Evolutionary conservation across 2,888 invertebrate genomes (phyloP).

Genomic region (Sminthurinus aureus): DNA sequence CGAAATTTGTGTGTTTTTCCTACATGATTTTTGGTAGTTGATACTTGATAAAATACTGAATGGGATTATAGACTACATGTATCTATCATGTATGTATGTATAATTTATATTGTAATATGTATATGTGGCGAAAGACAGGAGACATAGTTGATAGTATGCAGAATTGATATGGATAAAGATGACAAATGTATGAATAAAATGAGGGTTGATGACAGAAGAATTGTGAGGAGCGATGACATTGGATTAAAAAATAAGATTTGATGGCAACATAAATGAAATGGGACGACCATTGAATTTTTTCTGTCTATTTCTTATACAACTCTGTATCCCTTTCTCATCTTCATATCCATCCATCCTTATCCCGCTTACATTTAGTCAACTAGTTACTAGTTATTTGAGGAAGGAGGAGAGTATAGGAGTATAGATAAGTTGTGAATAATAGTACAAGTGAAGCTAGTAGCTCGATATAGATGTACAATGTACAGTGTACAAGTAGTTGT

Average conservation of each 20-base stretch:
- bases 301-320: not conserved
- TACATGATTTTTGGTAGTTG: no score
- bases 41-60: no score
- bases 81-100: no score
- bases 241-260: constrained; percentile 41
- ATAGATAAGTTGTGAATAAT: not conserved
- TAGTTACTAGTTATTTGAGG: not conserved
- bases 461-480: not conserved
- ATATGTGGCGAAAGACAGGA: not conserved
- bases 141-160: not conserved
- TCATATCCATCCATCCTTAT: not conserved
- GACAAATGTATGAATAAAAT: constrained; percentile 6
- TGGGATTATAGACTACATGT: no score
- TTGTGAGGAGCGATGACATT: constrained; percentile 26
- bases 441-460: not conserved
- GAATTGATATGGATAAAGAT: not conserved
- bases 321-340: not conserved
- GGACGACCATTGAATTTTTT: constrained; percentile 31
- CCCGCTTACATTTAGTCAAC: not conserved
- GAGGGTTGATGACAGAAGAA: constrained; percentile 32
- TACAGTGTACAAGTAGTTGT: no score
- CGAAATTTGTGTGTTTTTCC: no score
- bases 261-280: constrained; percentile 41
- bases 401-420: not conserved
- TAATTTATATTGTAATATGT: not conserved